phyloP scores from a whole-genome alignment of 2,888 invertebrate species.

The Hecatera dysodea region DNA sequence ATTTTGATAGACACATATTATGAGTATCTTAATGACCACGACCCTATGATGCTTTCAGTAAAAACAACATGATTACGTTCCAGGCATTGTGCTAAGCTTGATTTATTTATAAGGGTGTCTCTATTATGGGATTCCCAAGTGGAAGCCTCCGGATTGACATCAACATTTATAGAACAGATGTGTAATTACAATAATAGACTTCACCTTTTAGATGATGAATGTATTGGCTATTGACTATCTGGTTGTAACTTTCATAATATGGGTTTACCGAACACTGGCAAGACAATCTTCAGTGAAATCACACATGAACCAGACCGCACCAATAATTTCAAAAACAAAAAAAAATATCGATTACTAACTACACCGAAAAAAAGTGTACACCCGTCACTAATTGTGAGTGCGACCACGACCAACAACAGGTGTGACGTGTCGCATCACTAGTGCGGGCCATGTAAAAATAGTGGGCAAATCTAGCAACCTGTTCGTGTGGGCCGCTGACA shows the following conservation, averaged over 20 bases:
- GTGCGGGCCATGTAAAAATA: slow-evolving; percentile 87
- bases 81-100: neutral
- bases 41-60: neutral
- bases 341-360: slow-evolving; percentile 9
- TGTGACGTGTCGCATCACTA: slow-evolving; percentile 86
- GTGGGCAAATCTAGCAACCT: slow-evolving; percentile 88
- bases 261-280: too few relatives aligned
- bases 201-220: neutral
- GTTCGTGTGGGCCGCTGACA: slow-evolving; percentile 80
- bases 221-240: too few relatives aligned
- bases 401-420: slow-evolving; percentile 80
- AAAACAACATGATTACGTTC: neutral
- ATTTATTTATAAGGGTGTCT: neutral
- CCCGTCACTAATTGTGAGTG: slow-evolving; percentile 50
- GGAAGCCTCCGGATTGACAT: neutral
- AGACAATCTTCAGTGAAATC: neutral
- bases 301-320: neutral
- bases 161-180: neutral
- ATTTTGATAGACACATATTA: neutral
- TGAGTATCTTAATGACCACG: neutral
- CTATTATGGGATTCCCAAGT: neutral
- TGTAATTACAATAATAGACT: neutral
- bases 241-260: neutral
- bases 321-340: neutral
- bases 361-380: neutral